Evolutionary conservation across 2,888 invertebrate genomes (phyloP), one percentile per base, ranked within the genome.

Genomic region (Caenorhabditis parvicauda): DNA sequence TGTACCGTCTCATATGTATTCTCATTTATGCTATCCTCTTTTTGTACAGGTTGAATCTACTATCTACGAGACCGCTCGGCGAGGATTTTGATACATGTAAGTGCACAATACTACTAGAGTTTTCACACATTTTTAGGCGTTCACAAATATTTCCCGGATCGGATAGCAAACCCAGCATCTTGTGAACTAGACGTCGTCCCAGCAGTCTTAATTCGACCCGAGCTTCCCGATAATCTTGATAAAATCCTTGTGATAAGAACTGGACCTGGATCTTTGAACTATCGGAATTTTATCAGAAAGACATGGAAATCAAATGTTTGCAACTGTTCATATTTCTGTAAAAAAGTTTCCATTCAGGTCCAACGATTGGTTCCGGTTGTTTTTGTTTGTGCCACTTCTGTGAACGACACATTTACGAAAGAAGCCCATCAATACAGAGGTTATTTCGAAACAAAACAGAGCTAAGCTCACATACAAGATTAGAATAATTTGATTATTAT

Each of bases 1-100:
- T 57, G 78, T 79, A 6, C 67, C 74, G 1, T 64, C 67, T 19
- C 57, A 64, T 22, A 67, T 71, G 61, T 79, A 80, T 53, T 75
- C 77, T 1, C 68, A 77, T 53, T 59, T 77, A 43, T 79, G 79
- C 39, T 79, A 79, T 59, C 79, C 79, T 4, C 62, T 75, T 1
- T 78, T 80, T 54, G 68, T 75, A 3, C 79, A 77, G 70, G 77
- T 70, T n/a, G n/a, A n/a, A 79, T 58, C 57, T 80, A 7, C 50
- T 79, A 9, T 66, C 70, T 7, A 70, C 72, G 6, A 60, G 69
- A 27, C 73, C 78, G n/a, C 37, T 75, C 12, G 65, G 64, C n/a
- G 49, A 59, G 7, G 67, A 70, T 59, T 59, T 74, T 37, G 51
- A 62, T n/a, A 64, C 64, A n/a, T 77, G 77, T 64, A 54, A 56